Evolutionary conservation across 2,797 vertebrate species (phyloP), one percentile per base, ranked within the genome.

Genomic region (Sebastes minor): DNA sequence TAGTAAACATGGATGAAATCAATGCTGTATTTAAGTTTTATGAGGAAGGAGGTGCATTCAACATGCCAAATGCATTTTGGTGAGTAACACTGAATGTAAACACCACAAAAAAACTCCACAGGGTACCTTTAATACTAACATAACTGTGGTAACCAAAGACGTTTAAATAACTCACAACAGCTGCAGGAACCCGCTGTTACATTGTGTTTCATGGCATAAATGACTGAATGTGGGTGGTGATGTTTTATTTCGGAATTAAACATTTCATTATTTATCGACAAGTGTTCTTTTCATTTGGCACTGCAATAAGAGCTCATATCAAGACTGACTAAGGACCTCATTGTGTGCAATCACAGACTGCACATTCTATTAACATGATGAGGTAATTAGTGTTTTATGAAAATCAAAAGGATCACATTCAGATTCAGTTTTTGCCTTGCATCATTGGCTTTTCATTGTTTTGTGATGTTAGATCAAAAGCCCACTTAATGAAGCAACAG

Each of bases 281-380:
- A 16, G 22, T 11, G 20, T 16, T 38, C 25, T 63, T 67, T 61
- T 61, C 52, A 84, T 70, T 65, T 2, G 53, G 30, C 25, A 30
- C 28, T 4, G 27, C 25, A 64, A 67, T 16, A 57, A 32, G 22
- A 63, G 83, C 57, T 80, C 22, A 25, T 27, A 32, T 23, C 16
- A 62, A 63, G 56, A 14, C n/a, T 32, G 64, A 13, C 12, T 62
- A 22, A 65, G 60, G 6, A 12, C 62, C 22, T 52, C 61, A 38
- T 75, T 8, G n/a, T 71, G 53, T 3, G 52, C 52, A 83, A 75
- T 84, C 69, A 78, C 32, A 35, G 22, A 12, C 66, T 18, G 64
- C n/a, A 2, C 8, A 13, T 32, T 30, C n/a, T 23, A 65, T 69
- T 63, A 55, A 46, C 27, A 20, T 18, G 18, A 35, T 35, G n/a